phyloP scores from a whole-genome alignment of 2,888 invertebrate species.

The Metopia argyrocephala region DNA sequence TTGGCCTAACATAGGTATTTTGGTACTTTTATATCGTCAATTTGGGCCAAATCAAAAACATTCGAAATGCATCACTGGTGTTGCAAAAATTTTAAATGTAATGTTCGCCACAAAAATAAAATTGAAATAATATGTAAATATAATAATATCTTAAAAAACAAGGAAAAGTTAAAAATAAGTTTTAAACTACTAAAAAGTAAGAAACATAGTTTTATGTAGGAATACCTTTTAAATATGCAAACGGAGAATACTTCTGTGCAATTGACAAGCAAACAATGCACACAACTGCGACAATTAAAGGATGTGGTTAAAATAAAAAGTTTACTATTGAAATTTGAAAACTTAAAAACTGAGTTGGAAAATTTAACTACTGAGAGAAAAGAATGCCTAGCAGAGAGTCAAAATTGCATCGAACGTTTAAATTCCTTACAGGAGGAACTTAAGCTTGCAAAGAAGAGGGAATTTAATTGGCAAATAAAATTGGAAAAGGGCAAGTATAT shows the following conservation, averaged over 20 bases:
- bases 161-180: no score
- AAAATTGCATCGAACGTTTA: conserved; percentile 18
- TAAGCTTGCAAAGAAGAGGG: conserved; percentile 2
- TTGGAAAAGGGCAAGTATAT: conserved; percentile 31
- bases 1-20: no score
- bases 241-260: conserved; percentile 10
- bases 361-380: conserved; percentile 14
- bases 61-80: no score
- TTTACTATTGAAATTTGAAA: conserved; percentile 33
- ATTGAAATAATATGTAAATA: no score
- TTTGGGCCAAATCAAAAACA: no score
- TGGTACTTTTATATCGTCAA: no score
- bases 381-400: background rate
- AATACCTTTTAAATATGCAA: conserved; percentile 1
- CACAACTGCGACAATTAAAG: conserved; percentile 29
- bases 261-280: conserved; percentile 7
- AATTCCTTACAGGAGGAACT: conserved; percentile 12
- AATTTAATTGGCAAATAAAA: conserved; percentile 11
- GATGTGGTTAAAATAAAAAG: background rate
- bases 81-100: no score
- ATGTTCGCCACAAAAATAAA: no score
- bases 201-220: no score
- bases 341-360: conserved; percentile 22
- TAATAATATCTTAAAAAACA: no score
- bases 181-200: no score